Base-by-base conservation (phyloP, 2,888 invertebrate genomes). In the Heterodera filipjevi region DNA sequence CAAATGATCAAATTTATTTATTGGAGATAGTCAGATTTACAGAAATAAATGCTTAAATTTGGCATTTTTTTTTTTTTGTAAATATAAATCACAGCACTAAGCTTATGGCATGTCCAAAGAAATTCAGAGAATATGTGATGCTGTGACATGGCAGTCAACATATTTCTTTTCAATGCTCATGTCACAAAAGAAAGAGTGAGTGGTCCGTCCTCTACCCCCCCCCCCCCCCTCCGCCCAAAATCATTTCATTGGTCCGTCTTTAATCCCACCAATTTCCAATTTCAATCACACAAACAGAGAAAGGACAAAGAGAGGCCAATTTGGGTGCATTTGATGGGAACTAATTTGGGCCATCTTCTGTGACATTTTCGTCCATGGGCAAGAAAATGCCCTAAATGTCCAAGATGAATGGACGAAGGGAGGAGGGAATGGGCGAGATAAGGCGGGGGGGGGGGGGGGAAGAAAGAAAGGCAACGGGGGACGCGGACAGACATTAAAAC, bases 201-300 rank as follows among this genome's bases (percentile, higher is more conserved):
- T n/a, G n/a, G n/a, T n/a, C n/a, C n/a, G n/a, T n/a, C n/a, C n/a
- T n/a, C n/a, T n/a, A n/a, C n/a, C n/a, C n/a, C n/a, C 49, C 49
- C 19, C 22, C 49, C 53, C 53, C 19, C 53, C 53, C 53, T 19
- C 53, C 19, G 16, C 22, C 6, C 12, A 10, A 39, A 39, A 53
- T 39, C 39, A 39, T 39, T 39, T 12, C 39, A 39, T 39, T 39
- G 53, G 53, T 53, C 6, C 5, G 53, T 59, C 59, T n/a, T 27
- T 27, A 27, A n/a, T 59, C n/a, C n/a, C n/a, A n/a, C n/a, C n/a
- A n/a, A n/a, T n/a, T 59, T 12, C 59, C 59, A 49, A 14, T 59
- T 59, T 59, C 59, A 59, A 59, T 59, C 59, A n/a, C 59, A n/a
- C 22, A 59, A 59, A 59, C 59, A 59, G 59, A 10, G 27, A 59